Base-by-base conservation (phyloP, 2,888 invertebrate genomes). In the Calameuta idolon region DNA sequence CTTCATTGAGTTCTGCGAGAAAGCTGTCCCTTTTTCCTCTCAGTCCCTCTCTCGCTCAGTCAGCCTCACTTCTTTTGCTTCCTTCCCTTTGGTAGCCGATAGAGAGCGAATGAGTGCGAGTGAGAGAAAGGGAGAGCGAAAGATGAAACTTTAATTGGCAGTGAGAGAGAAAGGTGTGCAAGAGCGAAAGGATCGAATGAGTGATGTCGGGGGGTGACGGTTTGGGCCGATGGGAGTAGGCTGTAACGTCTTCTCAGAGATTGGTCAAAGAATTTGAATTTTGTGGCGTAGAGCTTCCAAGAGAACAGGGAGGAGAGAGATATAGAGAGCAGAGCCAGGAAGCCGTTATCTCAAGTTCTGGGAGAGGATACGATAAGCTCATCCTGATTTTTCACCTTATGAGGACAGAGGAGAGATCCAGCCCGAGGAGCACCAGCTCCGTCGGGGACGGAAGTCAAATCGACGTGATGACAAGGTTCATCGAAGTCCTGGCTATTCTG, bases 401-500 rank as follows among this genome's bases (percentile, higher is more conserved):
- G 71, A 71, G 71, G 34, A 34, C 71, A 71, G 71, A 71, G 34
- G 71, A 71, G 31, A 55, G 55, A 55, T 71, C 71, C 71, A 71
- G 12, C 5, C 33, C 71, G 12, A 33, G 33, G 31, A 31, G 71
- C 71, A 71, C 31, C 4, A 15, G 71, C 71, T 31, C 71, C 34
- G 34, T 71, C 33, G 71, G 33, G 23, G 74, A 78, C 15, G 76
- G 69, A 37, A 35, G 73, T 30, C 77, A 77, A 34, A 80, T 84
- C 71, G 83, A 79, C 55, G 55, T 73, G 81, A 94, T 94, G 34
- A 94, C 94, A 91, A 94, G 95, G 81, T 94, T 94, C 86, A 94
- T 97, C 84, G 97, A 97, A 91, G 92, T 96, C 83, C 92, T 95
- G 76, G 96, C 96, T 30, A 96, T 96, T 23, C 89, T 95, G 74